Evolutionary conservation across 2,797 vertebrate genomes (phyloP).

Genomic region (Mormyrops attenuatus): DNA sequence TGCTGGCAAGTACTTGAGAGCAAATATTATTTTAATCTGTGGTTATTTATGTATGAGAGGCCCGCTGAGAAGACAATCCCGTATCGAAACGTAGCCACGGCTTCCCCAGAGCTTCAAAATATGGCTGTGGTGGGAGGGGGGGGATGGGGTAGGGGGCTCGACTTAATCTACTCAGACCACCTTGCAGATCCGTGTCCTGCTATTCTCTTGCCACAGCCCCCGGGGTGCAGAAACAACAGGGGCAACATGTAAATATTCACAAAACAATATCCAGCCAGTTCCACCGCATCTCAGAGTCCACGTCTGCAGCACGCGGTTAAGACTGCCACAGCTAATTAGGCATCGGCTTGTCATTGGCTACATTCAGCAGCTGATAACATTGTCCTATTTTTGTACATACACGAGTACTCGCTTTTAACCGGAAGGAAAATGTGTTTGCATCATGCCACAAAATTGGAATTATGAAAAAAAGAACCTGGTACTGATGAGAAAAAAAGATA

Average conservation of each 20-base stretch:
- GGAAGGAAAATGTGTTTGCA: background rate
- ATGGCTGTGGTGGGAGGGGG: conserved; percentile 26
- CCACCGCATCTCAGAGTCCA: conserved; percentile 56
- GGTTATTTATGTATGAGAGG: conserved; percentile 60
- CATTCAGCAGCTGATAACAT: conserved; percentile 34
- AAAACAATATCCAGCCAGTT: conserved; percentile 59
- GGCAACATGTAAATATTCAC: conserved; percentile 59
- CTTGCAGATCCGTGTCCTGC: conserved; percentile 68
- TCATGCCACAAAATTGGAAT: background rate
- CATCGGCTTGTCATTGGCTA: conserved; percentile 54
- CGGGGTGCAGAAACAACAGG: conserved; percentile 58
- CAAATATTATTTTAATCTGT: conserved; percentile 67
- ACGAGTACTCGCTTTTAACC: background rate
- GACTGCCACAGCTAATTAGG: conserved; percentile 69
- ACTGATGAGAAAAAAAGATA: background rate
- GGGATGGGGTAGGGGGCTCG: conserved; percentile 41
- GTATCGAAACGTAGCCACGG: conserved; percentile 49
- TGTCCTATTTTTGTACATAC: conserved; percentile 41
- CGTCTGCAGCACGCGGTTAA: conserved; percentile 64
- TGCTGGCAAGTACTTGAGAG: conserved; percentile 51
- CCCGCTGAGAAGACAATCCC: conserved; percentile 59
- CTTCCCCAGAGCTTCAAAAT: conserved; percentile 38
- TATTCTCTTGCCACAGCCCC: conserved; percentile 67
- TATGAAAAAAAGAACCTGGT: background rate
- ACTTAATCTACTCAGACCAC: conserved; percentile 75